phyloP scores from a whole-genome alignment of 2,888 invertebrate species.

The Nomada hirtipes region DNA sequence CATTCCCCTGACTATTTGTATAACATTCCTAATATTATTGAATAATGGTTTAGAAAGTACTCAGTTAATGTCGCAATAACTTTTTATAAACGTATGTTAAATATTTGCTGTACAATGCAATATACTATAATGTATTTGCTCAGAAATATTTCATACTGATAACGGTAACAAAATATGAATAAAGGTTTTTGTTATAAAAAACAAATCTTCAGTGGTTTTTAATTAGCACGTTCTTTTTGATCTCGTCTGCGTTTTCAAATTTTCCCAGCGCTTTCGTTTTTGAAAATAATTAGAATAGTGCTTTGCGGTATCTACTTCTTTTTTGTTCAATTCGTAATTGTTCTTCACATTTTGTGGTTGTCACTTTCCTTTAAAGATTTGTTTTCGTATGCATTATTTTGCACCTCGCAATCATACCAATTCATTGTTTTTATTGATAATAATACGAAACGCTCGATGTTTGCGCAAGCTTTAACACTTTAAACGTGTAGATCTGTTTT shows the following conservation, averaged over 20 bases:
- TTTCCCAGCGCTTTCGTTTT: neutral
- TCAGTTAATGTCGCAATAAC: slow-evolving; percentile 11
- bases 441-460: neutral
- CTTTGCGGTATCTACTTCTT: no score
- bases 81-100: slow-evolving; percentile 18
- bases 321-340: neutral
- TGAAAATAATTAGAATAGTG: neutral
- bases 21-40: neutral
- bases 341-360: no score
- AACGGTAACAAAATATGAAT: slow-evolving; percentile 29
- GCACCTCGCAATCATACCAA: neutral
- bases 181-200: slow-evolving; percentile 30
- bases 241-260: neutral
- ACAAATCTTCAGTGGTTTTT: slow-evolving; percentile 12
- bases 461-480: neutral
- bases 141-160: slow-evolving; percentile 50
- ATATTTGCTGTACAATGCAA: slow-evolving; percentile 24
- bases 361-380: neutral
- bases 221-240: neutral
- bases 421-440: neutral
- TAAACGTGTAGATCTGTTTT: neutral
- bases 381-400: neutral
- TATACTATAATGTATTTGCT: slow-evolving; percentile 27
- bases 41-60: slow-evolving; percentile 19
- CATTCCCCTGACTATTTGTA: slow-evolving; percentile 16